phyloP scores from a whole-genome alignment of 2,797 vertebrate species.

The Jordanella pulchra region DNA sequence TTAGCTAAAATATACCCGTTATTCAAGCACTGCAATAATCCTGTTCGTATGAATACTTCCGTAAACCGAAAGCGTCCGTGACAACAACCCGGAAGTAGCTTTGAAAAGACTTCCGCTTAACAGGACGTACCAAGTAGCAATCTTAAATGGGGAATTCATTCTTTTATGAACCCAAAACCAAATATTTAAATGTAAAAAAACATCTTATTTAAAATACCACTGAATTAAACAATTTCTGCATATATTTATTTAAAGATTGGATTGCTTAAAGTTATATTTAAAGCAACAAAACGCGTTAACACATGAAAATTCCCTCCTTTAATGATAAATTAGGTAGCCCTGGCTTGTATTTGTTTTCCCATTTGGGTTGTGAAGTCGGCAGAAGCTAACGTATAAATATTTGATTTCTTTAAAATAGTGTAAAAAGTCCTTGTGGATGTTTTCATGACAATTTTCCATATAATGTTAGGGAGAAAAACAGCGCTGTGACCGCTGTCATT shows the following conservation, averaged over 20 bases:
- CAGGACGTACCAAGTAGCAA: constrained; percentile 49
- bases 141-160: accelerated
- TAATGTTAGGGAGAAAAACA: not conserved
- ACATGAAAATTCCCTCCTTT: accelerated
- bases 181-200: not conserved
- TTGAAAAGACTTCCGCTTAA: constrained; percentile 57
- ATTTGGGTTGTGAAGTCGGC: not conserved
- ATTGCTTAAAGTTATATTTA: accelerated
- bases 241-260: not conserved
- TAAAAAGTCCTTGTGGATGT: accelerated
- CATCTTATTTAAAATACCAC: not conserved
- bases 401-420: not conserved
- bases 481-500: not conserved
- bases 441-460: not conserved
- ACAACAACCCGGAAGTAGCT: constrained; percentile 72
- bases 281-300: accelerated
- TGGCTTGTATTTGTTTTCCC: not conserved
- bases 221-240: too few species aligned
- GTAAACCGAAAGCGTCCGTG: constrained; percentile 71
- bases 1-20: constrained; percentile 2
- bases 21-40: not conserved
- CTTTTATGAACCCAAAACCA: not conserved
- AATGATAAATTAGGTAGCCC: not conserved
- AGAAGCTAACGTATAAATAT: not conserved
- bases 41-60: constrained; percentile 40